Conservation (phyloP, 2,888 invertebrate genomes). For the Dicyrtomina minuta region DNA sequence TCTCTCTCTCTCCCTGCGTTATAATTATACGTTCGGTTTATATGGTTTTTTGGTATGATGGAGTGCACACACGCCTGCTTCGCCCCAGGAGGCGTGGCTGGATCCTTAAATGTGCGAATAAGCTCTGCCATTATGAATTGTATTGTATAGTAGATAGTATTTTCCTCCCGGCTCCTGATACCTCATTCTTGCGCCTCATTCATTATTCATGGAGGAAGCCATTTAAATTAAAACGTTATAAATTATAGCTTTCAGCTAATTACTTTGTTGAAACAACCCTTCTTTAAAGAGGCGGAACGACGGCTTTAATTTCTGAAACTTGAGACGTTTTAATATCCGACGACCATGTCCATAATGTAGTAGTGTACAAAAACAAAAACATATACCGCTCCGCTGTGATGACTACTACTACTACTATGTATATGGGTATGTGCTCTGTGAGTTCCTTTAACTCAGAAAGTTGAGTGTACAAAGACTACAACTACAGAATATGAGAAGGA, state of each 20-base stretch:
- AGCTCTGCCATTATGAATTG: conserved; percentile 31
- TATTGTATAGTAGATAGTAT: conserved; percentile 10
- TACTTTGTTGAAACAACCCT: conserved; percentile 28
- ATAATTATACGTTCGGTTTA: conserved; percentile 15
- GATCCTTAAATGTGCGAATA: conserved; percentile 30
- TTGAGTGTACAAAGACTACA: neutral
- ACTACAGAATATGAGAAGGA: too few relatives aligned
- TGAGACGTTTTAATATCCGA: too few relatives aligned
- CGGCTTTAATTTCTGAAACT: too few relatives aligned
- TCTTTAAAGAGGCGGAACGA: conserved; percentile 21
- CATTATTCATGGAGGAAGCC: conserved; percentile 27
- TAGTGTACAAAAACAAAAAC: neutral
- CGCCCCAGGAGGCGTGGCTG: conserved; percentile 28
- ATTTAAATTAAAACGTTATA: conserved; percentile 31
- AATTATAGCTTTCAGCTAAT: conserved; percentile 32
- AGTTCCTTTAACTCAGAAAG: neutral
- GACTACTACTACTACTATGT: neutral
- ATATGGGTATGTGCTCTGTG: neutral
- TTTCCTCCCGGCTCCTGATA: neutral
- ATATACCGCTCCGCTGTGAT: neutral
- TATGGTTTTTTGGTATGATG: conserved; percentile 21
- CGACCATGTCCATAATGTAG: too few relatives aligned
- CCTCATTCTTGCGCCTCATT: conserved; percentile 18
- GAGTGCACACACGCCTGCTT: conserved; percentile 32
- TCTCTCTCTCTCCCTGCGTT: conserved; percentile 1